These are phyloP conservation scores for Morinoia aosen DNA, from an alignment of 2,888 invertebrate genomes.

Conservation along the genomic window DNA sequence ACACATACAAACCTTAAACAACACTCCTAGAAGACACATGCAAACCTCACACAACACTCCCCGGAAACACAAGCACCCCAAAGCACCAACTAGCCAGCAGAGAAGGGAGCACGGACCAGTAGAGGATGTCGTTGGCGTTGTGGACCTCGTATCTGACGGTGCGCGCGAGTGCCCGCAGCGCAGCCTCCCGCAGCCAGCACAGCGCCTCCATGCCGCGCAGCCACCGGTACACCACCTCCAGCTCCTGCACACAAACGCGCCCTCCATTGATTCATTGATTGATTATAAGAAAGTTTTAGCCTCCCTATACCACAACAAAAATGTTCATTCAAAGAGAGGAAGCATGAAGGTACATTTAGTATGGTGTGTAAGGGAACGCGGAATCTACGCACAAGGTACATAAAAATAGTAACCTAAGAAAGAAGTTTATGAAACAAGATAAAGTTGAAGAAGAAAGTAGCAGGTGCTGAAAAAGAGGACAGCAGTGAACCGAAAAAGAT, in stretches of 20 bases:
- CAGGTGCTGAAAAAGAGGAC: too few relatives aligned
- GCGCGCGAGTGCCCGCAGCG: conserved; percentile 80
- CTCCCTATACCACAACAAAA: background rate
- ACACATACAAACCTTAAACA: too few relatives aligned
- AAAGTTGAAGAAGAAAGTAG: too few relatives aligned
- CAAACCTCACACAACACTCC: too few relatives aligned
- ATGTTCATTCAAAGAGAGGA: background rate
- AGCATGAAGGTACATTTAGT: too few relatives aligned
- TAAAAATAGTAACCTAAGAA: too few relatives aligned
- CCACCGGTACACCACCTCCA: conserved; percentile 82
- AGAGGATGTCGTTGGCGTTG: conserved; percentile 83
- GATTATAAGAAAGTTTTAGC: conserved; percentile 54
- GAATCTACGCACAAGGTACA: too few relatives aligned
- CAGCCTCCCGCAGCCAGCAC: conserved; percentile 79
- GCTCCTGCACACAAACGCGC: conserved; percentile 74
- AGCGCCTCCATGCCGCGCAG: conserved; percentile 81
- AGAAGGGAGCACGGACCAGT: conserved; percentile 78
- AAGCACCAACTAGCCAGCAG: too few relatives aligned
- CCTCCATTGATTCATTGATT: conserved; percentile 68
- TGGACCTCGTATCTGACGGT: conserved; percentile 82
- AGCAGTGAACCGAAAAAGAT: too few relatives aligned
- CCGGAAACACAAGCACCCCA: too few relatives aligned
- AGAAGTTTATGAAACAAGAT: background rate
- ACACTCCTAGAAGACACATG: too few relatives aligned
- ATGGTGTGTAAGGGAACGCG: too few relatives aligned